Conservation (phyloP, 2,888 invertebrate genomes). For the Podabrus alpinus region DNA sequence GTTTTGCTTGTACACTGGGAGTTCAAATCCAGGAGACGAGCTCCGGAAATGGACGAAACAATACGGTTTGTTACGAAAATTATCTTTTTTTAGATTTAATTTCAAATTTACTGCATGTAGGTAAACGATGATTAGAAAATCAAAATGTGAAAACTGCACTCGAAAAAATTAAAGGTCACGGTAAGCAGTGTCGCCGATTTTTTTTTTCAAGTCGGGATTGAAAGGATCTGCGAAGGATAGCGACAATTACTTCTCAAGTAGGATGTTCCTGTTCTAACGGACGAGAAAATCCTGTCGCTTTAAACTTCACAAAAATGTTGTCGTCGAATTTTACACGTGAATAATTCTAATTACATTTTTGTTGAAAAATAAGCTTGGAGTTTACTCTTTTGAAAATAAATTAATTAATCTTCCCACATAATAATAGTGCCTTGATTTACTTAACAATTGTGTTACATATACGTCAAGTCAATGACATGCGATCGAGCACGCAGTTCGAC, state of each 20-base stretch:
- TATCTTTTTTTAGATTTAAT: conserved; percentile 8
- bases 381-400: neutral
- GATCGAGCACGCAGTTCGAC: neutral
- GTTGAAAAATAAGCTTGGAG: neutral
- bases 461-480: neutral
- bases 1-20: conserved; percentile 46
- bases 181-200: neutral
- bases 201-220: neutral
- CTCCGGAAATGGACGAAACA: conserved; percentile 40
- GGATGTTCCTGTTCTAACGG: neutral
- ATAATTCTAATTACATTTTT: neutral
- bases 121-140: neutral
- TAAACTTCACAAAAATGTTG: neutral
- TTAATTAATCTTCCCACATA: neutral
- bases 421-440: neutral
- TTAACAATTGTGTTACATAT: neutral
- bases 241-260: neutral
- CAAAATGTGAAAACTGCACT: neutral
- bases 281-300: neutral
- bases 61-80: conserved; percentile 31
- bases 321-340: neutral
- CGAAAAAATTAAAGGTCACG: neutral
- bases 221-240: neutral
- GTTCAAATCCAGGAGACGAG: conserved; percentile 44
- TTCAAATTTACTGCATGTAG: neutral